These are phyloP conservation scores for Temnothorax longispinosus DNA, from an alignment of 1,140 invertebrate species.

Conservation along the genomic window DNA sequence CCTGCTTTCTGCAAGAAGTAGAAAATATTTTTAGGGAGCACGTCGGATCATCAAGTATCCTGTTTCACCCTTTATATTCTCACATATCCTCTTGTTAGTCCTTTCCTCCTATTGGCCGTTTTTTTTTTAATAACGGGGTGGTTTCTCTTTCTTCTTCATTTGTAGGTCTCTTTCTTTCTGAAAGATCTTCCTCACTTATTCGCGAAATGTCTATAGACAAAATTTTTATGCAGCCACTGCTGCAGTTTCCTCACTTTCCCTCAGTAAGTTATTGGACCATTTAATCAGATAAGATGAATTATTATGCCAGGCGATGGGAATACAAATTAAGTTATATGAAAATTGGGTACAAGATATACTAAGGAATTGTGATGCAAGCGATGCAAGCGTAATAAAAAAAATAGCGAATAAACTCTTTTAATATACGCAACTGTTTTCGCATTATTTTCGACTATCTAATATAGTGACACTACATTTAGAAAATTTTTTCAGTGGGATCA, in stretches of 20 bases:
- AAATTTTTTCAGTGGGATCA: not conserved
- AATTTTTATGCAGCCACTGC: not conserved
- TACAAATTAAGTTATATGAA: constrained; percentile 9
- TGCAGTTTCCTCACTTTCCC: not conserved
- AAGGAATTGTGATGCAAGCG: not conserved
- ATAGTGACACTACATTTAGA: not conserved
- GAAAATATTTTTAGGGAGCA: constrained; percentile 46
- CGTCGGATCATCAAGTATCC: constrained; percentile 27
- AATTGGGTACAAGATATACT: constrained; percentile 1
- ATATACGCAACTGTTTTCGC: not conserved
- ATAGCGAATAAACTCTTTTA: not conserved
- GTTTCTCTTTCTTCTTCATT: not conserved
- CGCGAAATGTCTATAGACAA: not conserved
- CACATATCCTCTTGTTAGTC: constrained; percentile 19
- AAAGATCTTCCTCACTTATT: not conserved
- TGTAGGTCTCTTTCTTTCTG: not conserved
- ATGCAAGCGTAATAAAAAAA: not conserved
- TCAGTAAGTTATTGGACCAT: constrained; percentile 29
- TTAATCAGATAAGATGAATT: constrained; percentile 35
- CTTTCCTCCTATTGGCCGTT: not conserved
- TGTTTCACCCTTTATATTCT: constrained; percentile 39
- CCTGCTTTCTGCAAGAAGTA: not conserved
- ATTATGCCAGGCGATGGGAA: not conserved
- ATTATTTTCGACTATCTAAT: not conserved
- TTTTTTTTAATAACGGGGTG: constrained; percentile 14